Base-by-base conservation (phyloP, 2,888 invertebrate species). In the Congeria kusceri region DNA sequence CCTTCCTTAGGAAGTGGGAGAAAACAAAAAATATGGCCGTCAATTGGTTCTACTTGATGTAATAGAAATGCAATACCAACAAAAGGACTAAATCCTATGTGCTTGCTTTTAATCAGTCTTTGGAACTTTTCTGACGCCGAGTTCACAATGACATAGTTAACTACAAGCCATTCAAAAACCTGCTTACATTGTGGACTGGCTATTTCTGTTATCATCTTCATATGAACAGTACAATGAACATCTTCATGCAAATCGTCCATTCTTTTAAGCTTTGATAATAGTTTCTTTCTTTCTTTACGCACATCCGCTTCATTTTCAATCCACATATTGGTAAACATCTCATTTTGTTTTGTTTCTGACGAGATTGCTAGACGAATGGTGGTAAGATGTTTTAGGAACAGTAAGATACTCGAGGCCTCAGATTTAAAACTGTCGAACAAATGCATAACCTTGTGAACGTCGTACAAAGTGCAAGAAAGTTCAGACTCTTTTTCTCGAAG, bases 301-400 rank as follows among this genome's bases (percentile, higher is more conserved):
- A 5, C 9, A 44, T 23, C 23, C 46, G 47, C 44, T n/a, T 4
- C 20, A 20, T 20, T 70, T 57, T 18, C 56, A 32, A 28, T 63
- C 28, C 46, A 63, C 39, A 44, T 28, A 44, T 5, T 7, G 9
- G 20, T 56, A 23, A 39, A 27, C 25, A 23, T 61, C 63, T 18
- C n/a, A n/a, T n/a, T 28, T n/a, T 20, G 29, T 13, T 0, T 9
- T 28, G 9, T 63, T 28, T n/a, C 5, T 7, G 20, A 49, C 56
- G 25, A 46, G 62, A 11, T 20, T 32, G 18, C 84, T 84, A 23
- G 92, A 32, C 32, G 89, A 84, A 39, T 39, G 39, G 39, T 5
- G 39, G 88, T 88, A 11, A 93, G 70, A 29, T 79, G 84, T 67
- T 87, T 90, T n/a, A 92, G 80, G 72, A 93, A 93, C 9, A 92